Base-by-base conservation (phyloP, 2,888 invertebrate species). In the Athripsodes cinereus region DNA sequence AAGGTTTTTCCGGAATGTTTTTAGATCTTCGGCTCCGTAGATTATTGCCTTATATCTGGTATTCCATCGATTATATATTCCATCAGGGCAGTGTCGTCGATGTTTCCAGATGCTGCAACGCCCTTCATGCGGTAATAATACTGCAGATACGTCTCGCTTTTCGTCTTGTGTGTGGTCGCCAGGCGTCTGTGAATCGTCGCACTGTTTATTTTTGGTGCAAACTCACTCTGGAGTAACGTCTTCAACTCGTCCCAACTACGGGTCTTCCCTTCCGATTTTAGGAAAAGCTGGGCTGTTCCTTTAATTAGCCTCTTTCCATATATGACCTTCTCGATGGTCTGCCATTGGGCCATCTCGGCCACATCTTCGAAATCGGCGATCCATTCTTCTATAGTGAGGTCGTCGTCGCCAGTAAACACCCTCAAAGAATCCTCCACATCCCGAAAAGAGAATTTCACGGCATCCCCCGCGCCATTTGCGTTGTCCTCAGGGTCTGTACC, bases 51-150 rank as follows among this genome's bases (percentile, higher is more conserved):
- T 47, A 13, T 47, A 21, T 47, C 47, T 47, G 2, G 47, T 10
- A 47, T 47, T 47, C 47, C 47, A 13, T 47, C 47, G 8, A 47
- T 47, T 3, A 47, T 47, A 13, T 47, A 47, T 10, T 47, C 47
- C 47, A 47, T 47, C 20, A 47, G 21, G 19, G 47, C 19, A 20
- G 47, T 20, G 13, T 47, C 47, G 47, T 47, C 47, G 3, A 47
- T 21, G 19, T 20, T 21, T 8, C 47, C 47, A 20, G 3, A 8
- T 3, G 47, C 21, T 13, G 20, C 47, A 20, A 47, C 19, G 3
- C 47, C 21, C 21, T 47, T 47, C 47, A 47, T 47, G 11, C 47
- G 19, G 20, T 20, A 21, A 47, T 20, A 47, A 13, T 47, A 47
- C 13, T 47, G 47, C 10, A 19, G 6, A 16, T 21, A 19, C 8